A percentile compares a stretch with the other conserved stretches of the same genome.
Evolutionary conservation across 2,113 vertebrate species (phyloP).

Genomic region (Spermophilus dauricus): DNA sequence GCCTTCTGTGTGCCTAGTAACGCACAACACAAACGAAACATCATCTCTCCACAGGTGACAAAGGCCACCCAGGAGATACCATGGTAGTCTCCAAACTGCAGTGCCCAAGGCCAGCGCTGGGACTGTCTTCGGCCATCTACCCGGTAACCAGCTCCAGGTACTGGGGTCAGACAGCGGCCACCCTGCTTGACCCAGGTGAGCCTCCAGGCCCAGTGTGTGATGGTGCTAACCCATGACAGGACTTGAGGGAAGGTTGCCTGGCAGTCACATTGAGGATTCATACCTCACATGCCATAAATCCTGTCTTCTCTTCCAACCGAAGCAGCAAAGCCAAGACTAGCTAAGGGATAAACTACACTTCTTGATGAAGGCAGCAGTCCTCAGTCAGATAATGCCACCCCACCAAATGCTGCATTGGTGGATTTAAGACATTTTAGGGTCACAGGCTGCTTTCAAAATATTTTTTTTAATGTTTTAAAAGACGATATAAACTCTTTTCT

Average conservation of each 20-base stretch:
- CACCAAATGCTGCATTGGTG: background rate
- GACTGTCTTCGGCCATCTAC: background rate
- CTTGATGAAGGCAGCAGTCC: conserved; percentile 40
- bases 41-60: background rate
- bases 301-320: background rate
- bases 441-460: background rate
- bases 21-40: background rate
- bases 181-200: fast-evolving
- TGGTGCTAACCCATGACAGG: background rate
- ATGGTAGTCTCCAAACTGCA: fast-evolving
- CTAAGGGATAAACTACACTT: background rate
- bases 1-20: background rate
- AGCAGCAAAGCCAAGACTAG: conserved; percentile 50
- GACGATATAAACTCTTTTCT: background rate
- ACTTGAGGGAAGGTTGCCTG: background rate
- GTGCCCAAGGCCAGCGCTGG: background rate
- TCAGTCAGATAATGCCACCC: background rate
- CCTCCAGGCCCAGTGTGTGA: background rate
- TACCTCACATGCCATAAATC: background rate
- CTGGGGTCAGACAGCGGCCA: too few relatives aligned
- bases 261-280: background rate
- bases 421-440: background rate
- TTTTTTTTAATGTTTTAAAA: background rate
- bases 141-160: background rate
- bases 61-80: background rate